phyloP scores from a whole-genome alignment of 1,140 invertebrate species.

The Ooceraea biroi region DNA sequence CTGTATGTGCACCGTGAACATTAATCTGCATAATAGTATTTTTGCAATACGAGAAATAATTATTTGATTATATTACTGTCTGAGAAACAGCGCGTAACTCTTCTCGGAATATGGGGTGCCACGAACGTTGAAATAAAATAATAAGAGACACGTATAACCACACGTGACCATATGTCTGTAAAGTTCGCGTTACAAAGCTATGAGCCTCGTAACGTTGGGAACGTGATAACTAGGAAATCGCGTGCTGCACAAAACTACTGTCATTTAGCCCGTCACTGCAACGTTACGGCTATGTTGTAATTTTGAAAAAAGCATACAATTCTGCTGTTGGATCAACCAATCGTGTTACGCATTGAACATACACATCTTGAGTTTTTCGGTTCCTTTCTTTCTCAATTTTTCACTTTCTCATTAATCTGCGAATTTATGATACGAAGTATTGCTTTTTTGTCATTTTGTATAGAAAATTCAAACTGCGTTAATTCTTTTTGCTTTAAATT shows the following conservation, averaged over 20 bases:
- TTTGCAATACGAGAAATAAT: slow-evolving; percentile 17
- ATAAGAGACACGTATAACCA: slow-evolving; percentile 24
- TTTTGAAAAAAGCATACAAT: slow-evolving; percentile 21
- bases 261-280: slow-evolving; percentile 27
- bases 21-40: slow-evolving; percentile 20
- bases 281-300: slow-evolving; percentile 21
- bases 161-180: slow-evolving; percentile 33
- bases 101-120: background rate
- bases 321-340: slow-evolving; percentile 12
- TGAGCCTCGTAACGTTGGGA: slow-evolving; percentile 5
- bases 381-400: background rate
- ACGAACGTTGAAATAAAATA: slow-evolving; percentile 8
- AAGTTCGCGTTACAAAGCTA: slow-evolving; percentile 45
- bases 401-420: slow-evolving; percentile 1
- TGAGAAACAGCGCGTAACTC: background rate
- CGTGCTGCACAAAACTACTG: slow-evolving; percentile 41
- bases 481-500: background rate
- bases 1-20: background rate
- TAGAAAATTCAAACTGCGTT: slow-evolving; percentile 5
- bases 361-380: slow-evolving; percentile 36
- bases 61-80: background rate
- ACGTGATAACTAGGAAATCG: slow-evolving; percentile 58
- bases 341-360: slow-evolving; percentile 27
- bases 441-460: background rate
- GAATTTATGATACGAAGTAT: background rate